Conservation (phyloP, 1,140 invertebrate genomes). For the Eupeodes corollae region DNA sequence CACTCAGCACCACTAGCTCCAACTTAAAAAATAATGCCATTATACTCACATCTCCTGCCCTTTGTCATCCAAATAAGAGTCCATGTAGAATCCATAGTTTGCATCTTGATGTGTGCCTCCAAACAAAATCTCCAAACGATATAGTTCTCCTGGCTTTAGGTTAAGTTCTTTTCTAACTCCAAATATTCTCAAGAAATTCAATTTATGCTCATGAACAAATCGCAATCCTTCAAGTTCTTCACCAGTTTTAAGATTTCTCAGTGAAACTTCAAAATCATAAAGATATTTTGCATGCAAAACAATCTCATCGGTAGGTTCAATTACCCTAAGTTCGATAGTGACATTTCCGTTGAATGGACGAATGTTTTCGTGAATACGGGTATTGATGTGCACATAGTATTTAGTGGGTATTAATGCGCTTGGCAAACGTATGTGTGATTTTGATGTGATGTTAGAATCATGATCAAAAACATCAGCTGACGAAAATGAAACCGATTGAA, state of each 20-base stretch:
- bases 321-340: slow-evolving; percentile 41
- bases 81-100: slow-evolving; percentile 50
- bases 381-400: no score
- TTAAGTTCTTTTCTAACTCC: slow-evolving; percentile 9
- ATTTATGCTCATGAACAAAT: slow-evolving; percentile 12
- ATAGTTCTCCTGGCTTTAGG: slow-evolving; percentile 13
- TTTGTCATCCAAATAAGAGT: slow-evolving; percentile 37
- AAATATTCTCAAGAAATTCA: slow-evolving; percentile 24
- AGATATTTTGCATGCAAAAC: slow-evolving; percentile 40
- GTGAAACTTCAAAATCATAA: slow-evolving; percentile 20
- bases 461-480: no score
- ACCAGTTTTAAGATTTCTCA: slow-evolving; percentile 13
- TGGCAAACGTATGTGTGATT: no score
- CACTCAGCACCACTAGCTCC: no score
- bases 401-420: no score
- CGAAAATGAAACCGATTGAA: no score
- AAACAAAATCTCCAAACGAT: slow-evolving; percentile 24
- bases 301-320: slow-evolving; percentile 36
- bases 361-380: no score
- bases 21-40: no score
- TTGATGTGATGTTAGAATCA: no score
- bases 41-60: slow-evolving; percentile 27
- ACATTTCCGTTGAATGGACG: slow-evolving; percentile 49
- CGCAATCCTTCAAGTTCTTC: slow-evolving; percentile 18
- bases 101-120: slow-evolving; percentile 23